Evolutionary conservation across 2,888 invertebrate genomes (phyloP).

Genomic region (Campoplex nolae): DNA sequence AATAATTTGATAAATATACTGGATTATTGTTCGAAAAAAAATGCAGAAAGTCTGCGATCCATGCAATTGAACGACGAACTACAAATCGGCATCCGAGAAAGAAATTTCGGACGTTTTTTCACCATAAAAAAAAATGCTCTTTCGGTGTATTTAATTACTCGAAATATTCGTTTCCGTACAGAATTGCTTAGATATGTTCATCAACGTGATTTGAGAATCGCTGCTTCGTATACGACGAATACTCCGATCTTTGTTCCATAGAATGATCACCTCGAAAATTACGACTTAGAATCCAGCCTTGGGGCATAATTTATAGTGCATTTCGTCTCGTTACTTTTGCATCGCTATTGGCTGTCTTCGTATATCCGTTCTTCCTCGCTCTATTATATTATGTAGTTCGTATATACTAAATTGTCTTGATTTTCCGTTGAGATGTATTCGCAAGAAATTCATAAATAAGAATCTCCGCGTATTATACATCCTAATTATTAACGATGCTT

Average conservation of each 20-base stretch:
- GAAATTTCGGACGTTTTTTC: neutral
- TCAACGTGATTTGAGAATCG: slow-evolving; percentile 59
- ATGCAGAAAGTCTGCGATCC: neutral
- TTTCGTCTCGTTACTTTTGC: slow-evolving; percentile 51
- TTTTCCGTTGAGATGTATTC: neutral
- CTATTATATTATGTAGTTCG: slow-evolving; percentile 1
- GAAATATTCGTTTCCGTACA: neutral
- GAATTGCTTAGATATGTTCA: neutral
- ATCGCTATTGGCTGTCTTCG: slow-evolving; percentile 46
- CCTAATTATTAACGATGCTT: slow-evolving; percentile 45
- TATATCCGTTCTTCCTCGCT: slow-evolving; percentile 31
- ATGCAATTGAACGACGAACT: neutral
- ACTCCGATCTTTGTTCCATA: slow-evolving; percentile 40
- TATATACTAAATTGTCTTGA: slow-evolving; percentile 23
- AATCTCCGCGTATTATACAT: neutral
- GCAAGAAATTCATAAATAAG: slow-evolving; percentile 13
- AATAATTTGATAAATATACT: neutral
- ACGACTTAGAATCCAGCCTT: slow-evolving; percentile 60
- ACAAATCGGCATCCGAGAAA: neutral
- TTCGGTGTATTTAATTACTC: neutral
- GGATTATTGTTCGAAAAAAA: neutral
- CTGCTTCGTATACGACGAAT: slow-evolving; percentile 46
- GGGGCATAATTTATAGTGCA: slow-evolving; percentile 64
- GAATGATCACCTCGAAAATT: slow-evolving; percentile 64
- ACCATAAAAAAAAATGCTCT: neutral